A percentile compares a stretch with the other conserved stretches of the same genome.
Conservation (phyloP, 2,888 invertebrate genomes). For the Melieria picta region DNA sequence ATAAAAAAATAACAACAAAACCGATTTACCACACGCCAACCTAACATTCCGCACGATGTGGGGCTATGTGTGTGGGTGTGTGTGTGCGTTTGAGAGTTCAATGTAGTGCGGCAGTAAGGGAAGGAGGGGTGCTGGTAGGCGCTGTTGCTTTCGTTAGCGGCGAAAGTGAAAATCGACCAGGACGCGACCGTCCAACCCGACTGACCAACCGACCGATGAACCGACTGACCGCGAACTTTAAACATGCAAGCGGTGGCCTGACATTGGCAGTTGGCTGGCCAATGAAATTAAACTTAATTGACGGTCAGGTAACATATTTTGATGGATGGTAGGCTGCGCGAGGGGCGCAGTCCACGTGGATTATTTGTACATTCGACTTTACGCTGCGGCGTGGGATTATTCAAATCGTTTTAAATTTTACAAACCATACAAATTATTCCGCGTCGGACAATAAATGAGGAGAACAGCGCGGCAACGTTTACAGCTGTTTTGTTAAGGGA, state of each 20-base stretch:
- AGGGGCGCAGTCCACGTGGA: too few relatives aligned
- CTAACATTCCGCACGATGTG: slow-evolving; percentile 23
- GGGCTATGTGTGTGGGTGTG: neutral
- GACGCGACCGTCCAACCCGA: neutral
- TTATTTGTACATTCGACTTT: too few relatives aligned
- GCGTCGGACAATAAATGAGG: too few relatives aligned
- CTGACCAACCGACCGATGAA: slow-evolving; percentile 2
- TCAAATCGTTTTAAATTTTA: too few relatives aligned
- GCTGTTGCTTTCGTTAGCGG: neutral
- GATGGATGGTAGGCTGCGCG: too few relatives aligned
- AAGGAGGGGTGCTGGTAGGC: neutral
- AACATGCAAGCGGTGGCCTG: slow-evolving; percentile 8
- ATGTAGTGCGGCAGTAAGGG: slow-evolving; percentile 4
- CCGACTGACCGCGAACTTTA: slow-evolving; percentile 45
- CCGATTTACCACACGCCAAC: slow-evolving; percentile 28
- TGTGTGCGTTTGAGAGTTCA: neutral
- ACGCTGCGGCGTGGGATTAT: too few relatives aligned
- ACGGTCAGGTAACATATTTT: too few relatives aligned
- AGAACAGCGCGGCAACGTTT: too few relatives aligned
- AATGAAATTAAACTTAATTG: too few relatives aligned
- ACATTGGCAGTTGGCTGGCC: too few relatives aligned
- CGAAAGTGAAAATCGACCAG: neutral
- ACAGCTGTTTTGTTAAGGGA: too few relatives aligned
- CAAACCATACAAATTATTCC: too few relatives aligned
- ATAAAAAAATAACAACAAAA: slow-evolving; percentile 17